Evolutionary conservation across 2,888 invertebrate genomes (phyloP), one percentile per base, ranked within the genome.

Genomic region (Cinara cedri): DNA sequence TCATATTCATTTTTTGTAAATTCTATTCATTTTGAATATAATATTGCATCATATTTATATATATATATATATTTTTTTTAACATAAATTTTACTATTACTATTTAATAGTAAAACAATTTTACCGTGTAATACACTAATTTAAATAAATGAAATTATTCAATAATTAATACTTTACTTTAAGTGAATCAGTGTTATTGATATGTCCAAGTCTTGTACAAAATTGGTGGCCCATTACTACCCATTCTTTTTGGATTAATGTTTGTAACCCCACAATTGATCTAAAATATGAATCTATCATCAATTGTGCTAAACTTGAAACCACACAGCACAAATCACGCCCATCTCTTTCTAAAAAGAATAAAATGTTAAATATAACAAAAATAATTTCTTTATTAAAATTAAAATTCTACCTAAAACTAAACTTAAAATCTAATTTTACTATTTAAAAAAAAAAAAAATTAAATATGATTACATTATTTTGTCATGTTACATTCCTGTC

Each of bases 211-310:
- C 85, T 81, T 11, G 84, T 90, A 84, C 90, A 90, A 86, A 96
- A 96, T 1, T 95, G 96, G 86, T 98, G 97, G 42, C 97, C 97
- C 82, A 96, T 88, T 0, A 94, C 92, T 4, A 97, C 88, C 97
- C 98, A 98, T 85, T 98, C 97, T 85, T 97, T 95, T 86, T 97
- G 96, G 76, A 98, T 88, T 55, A 98, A 88, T 80, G 92, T 91
- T 86, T 97, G 95, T 86, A 98, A 96, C 74, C 97, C 97, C 57
- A 89, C 88, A 82, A 93, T 89, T 6, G 94, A 93, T 75, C 97
- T 89, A 86, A 89, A 94, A 85, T 92, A 87, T 0, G 94, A 91
- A 88, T 98, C 97, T 80, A 96, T 86, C 66, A 97, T 87, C 72
- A 98, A 87, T 87, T 98, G 97, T 16, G 92, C 91, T 81, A 98